Conservation (phyloP, 1,140 invertebrate species). For the Choristoneura fumiferana region DNA sequence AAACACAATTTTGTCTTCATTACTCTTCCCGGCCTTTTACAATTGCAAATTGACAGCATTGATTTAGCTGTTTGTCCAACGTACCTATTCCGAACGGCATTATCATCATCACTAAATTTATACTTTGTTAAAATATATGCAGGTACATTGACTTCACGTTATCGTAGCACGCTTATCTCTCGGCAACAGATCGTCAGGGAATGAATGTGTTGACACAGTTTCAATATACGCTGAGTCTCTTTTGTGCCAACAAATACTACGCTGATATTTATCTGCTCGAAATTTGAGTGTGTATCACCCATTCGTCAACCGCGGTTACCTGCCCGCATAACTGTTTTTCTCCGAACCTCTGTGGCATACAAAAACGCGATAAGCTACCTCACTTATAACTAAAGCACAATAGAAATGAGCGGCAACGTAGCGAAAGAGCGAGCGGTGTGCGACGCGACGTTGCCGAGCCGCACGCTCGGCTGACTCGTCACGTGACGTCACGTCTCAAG, state of each 20-base stretch:
- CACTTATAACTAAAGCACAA: conserved; percentile 70
- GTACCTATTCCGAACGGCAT: neutral
- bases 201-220: conserved; percentile 16
- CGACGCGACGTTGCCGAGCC: conserved; percentile 62
- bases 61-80: neutral
- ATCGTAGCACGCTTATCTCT: conserved; percentile 1
- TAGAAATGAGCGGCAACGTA: conserved; percentile 62
- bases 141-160: conserved; percentile 6
- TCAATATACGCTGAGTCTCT: conserved; percentile 9
- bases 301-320: conserved; percentile 55
- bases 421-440: conserved; percentile 26
- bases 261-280: conserved; percentile 11
- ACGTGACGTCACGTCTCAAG: conserved; percentile 78
- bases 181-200: conserved; percentile 7
- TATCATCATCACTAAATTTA: neutral
- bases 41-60: neutral
- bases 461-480: conserved; percentile 73
- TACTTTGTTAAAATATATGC: neutral
- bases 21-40: conserved; percentile 1
- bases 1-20: conserved; percentile 8
- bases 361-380: conserved; percentile 56
- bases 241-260: conserved; percentile 10
- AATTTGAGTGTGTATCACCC: conserved; percentile 24
- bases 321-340: conserved; percentile 73
- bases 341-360: conserved; percentile 60